Base-by-base conservation (phyloP, 2,888 invertebrate species). In the Eustalomyia histrio region DNA sequence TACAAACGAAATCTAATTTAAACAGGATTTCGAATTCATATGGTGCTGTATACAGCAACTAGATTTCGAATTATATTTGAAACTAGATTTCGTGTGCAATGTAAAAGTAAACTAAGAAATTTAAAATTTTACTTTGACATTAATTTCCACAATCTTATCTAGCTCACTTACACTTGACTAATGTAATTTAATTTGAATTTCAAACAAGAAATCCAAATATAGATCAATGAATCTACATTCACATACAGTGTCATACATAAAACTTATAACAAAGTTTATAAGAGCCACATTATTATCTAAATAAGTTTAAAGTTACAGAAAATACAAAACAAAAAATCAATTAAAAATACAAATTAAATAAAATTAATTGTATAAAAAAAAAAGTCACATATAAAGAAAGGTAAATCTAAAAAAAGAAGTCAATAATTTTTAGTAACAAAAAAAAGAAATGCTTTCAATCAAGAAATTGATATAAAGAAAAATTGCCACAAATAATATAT, bases 191-290 rank as follows among this genome's bases (percentile, higher is more conserved):
- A 64, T 7, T 52, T 14, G 16, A 8, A 14, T 64, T 47, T 33
- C 16, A 64, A 16, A 50, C 3, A 29, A 6, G 7, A 6, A 29
- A 6, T 6, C 7, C 47, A 53, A 33, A 12, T 5, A 21, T 24
- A 52, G 8, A 52, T 16, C 8, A 8, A 17, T 17, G 21, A 21
- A 65, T 47, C 17, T 16, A 68, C 52, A 65, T 61, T 16, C 18
- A 64, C 47, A 35, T n/a, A 81, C 18, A 61, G 71, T 68, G 76
- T 80, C 80, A 65, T 80, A 83, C 75, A 78, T 79, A 79, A 73
- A 50, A 75, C 68, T 74, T 73, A 79, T 57, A 67, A 69, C 50
- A 65, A 67, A 58, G 55, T 74, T 68, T 61, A 63, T 71, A 60
- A 63, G 69, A 75, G 73, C 65, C 75, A 72, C 74, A 74, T 75